phyloP scores from a whole-genome alignment of 2,113 vertebrate species.

The Bos taurus region DNA sequence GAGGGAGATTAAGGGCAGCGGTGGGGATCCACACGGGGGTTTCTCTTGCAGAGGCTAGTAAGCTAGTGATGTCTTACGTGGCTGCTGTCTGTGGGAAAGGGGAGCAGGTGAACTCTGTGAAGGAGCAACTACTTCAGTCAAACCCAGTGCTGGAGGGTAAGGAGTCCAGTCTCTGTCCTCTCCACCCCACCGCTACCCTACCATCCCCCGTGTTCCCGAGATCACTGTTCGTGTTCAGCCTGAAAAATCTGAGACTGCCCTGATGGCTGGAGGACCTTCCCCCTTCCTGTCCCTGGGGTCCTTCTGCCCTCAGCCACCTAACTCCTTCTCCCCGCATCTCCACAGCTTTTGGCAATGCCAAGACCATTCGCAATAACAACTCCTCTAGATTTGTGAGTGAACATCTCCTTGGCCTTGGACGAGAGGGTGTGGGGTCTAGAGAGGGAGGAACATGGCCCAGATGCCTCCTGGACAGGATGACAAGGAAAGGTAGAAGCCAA shows the following conservation, averaged over 20 bases:
- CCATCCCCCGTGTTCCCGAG: not conserved
- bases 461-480: not conserved
- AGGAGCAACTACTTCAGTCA: constrained; percentile 86
- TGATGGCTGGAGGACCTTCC: not conserved
- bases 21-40: not conserved
- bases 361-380: constrained; percentile 84
- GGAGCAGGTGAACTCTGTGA: constrained; percentile 85
- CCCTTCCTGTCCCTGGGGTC: not conserved
- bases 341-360: constrained; percentile 84
- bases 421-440: not conserved
- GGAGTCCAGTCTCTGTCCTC: not conserved
- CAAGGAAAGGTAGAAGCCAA: not conserved
- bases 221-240: not conserved
- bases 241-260: not conserved
- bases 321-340: not conserved
- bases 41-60: constrained; percentile 82
- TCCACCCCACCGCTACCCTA: not conserved
- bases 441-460: not conserved
- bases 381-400: constrained; percentile 85
- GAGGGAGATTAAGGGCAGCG: not conserved
- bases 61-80: constrained; percentile 87
- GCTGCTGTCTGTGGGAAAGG: constrained; percentile 83
- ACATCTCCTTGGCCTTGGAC: not conserved
- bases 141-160: constrained; percentile 86
- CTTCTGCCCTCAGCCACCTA: not conserved